These are phyloP conservation scores for Machaerirhynchus nigripectus DNA, from an alignment of 2,113 vertebrate species.

Conservation along the genomic window DNA sequence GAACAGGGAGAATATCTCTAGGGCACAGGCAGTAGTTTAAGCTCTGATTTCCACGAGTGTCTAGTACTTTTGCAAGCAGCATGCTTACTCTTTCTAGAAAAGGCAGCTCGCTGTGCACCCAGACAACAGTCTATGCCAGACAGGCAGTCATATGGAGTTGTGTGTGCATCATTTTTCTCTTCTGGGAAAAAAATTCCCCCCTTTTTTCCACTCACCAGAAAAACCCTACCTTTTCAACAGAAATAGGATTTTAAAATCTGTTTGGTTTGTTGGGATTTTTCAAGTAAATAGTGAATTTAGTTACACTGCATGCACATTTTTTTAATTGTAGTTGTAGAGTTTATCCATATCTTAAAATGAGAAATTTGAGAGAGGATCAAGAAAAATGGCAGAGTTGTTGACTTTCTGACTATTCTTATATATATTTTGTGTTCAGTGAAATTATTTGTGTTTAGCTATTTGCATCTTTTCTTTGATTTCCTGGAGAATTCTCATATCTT, in stretches of 20 bases:
- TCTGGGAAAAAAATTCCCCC: background rate
- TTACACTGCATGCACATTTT: fast-evolving
- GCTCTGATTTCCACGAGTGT: background rate
- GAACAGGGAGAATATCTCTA: background rate
- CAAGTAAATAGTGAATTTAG: background rate
- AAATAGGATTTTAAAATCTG: background rate
- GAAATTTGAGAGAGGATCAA: background rate
- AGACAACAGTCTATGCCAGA: background rate
- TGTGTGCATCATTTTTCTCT: background rate
- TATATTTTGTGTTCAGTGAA: background rate
- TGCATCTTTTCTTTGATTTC: background rate
- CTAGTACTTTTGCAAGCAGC: background rate
- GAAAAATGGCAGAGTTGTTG: background rate
- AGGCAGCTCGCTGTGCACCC: background rate
- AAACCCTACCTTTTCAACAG: background rate
- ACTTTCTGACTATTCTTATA: background rate
- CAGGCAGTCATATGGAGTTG: background rate
- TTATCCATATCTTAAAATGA: background rate
- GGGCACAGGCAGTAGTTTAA: background rate
- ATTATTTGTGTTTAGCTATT: background rate
- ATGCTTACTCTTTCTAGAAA: background rate
- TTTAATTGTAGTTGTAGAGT: background rate
- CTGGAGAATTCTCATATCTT: background rate
- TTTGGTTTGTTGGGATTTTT: background rate
- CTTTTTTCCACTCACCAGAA: background rate